These are phyloP conservation scores for Eonycteris spelaea DNA, from an alignment of 2,113 vertebrate genomes.

Conservation along the genomic window DNA sequence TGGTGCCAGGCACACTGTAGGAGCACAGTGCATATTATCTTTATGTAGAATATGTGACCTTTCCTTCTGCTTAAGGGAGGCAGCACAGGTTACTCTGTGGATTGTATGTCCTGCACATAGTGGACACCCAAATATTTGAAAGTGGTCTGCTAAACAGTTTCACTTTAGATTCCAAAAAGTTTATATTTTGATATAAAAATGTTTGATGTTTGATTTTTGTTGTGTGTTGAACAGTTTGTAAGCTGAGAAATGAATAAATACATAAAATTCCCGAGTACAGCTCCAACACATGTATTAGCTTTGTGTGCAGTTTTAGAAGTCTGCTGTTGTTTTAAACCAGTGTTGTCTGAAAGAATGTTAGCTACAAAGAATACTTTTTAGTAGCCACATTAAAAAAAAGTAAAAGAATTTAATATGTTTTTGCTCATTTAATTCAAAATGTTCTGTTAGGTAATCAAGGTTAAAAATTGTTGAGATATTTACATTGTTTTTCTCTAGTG, in stretches of 20 bases:
- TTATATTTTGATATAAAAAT: conserved; percentile 6
- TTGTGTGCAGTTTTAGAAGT: conserved; percentile 11
- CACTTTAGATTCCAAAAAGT: conserved; percentile 17
- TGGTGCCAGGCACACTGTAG: background rate
- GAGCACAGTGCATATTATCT: background rate
- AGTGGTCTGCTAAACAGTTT: background rate
- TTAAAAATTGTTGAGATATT: background rate
- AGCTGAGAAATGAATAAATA: background rate
- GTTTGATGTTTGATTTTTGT: background rate
- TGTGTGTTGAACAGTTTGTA: background rate
- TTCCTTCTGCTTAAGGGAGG: background rate
- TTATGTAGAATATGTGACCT: background rate
- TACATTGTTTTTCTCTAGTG: background rate
- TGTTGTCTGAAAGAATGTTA: conserved; percentile 19
- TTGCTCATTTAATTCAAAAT: background rate
- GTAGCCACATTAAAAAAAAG: background rate
- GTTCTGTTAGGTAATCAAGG: background rate
- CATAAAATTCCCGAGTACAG: background rate
- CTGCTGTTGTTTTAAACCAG: background rate
- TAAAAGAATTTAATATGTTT: conserved; percentile 23
- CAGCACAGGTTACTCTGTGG: background rate
- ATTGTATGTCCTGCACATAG: background rate
- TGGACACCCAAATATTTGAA: background rate
- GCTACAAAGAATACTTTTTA: background rate
- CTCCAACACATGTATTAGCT: background rate